Percentiles rank a stretch among this genome's conserved stretches.
Conservation (phyloP, 2,888 invertebrate species). For the Ceriagrion tenellum region DNA sequence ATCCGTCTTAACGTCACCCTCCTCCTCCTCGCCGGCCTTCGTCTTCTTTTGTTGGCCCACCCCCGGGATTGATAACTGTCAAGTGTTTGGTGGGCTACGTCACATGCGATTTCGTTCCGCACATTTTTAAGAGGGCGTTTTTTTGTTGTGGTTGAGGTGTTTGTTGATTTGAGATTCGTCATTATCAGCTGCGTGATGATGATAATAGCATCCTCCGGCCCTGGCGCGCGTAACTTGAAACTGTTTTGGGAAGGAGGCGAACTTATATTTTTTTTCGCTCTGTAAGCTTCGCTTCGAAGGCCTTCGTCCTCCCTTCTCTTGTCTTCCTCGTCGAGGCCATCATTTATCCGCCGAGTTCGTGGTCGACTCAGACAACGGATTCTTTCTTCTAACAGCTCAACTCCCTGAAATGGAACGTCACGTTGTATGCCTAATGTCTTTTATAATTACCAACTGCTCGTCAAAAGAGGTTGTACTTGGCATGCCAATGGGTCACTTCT, state of each 20-base stretch:
- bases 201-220: background rate
- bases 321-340: background rate
- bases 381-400: background rate
- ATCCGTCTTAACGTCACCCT: background rate
- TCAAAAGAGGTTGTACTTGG: too few relatives aligned
- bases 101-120: background rate
- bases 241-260: background rate
- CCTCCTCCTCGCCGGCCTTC: background rate
- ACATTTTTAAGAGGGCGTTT: background rate
- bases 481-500: too few relatives aligned
- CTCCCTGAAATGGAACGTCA: too few relatives aligned
- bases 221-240: background rate
- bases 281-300: background rate
- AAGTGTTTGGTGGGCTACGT: background rate
- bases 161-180: background rate
- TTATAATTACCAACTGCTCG: too few relatives aligned
- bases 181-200: background rate
- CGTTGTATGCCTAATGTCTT: too few relatives aligned
- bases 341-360: background rate
- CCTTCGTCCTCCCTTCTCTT: background rate
- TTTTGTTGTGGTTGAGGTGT: background rate
- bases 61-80: conserved; percentile 40
- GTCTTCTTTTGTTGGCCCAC: background rate
- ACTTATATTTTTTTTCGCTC: background rate
- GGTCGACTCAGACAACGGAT: background rate